phyloP scores from a whole-genome alignment of 1,140 invertebrate genomes.

The Zaprionus tsacasi region DNA sequence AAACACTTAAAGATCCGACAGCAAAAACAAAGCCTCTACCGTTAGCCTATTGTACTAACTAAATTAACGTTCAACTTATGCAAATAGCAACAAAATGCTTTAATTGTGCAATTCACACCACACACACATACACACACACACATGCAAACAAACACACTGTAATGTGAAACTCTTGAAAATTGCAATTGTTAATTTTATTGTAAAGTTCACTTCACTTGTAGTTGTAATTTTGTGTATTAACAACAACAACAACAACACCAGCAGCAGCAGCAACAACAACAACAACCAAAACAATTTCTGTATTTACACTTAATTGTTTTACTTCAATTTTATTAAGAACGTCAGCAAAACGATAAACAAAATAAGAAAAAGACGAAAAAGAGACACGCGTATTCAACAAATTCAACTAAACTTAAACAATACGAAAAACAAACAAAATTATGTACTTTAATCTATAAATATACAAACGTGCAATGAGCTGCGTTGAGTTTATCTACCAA shows the following conservation, averaged over 20 bases:
- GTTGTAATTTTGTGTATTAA: slow-evolving; percentile 46
- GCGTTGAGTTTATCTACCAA: slow-evolving; percentile 33
- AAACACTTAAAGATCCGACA: slow-evolving; percentile 25
- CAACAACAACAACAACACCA: slow-evolving; percentile 23
- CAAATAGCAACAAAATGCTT: slow-evolving; percentile 59
- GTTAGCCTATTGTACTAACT: slow-evolving; percentile 43
- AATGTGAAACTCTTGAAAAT: slow-evolving; percentile 31
- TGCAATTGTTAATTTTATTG: slow-evolving; percentile 58
- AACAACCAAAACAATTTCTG: slow-evolving; percentile 59
- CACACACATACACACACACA: slow-evolving; percentile 19
- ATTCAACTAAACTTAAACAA: slow-evolving; percentile 59
- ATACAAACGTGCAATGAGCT: slow-evolving; percentile 68
- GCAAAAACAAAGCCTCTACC: slow-evolving; percentile 29
- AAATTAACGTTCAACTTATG: slow-evolving; percentile 52
- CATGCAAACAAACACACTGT: slow-evolving; percentile 14
- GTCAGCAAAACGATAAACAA: slow-evolving; percentile 41
- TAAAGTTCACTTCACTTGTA: slow-evolving; percentile 59
- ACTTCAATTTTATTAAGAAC: slow-evolving; percentile 57
- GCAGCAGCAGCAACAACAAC: slow-evolving; percentile 22
- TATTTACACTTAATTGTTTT: slow-evolving; percentile 72
- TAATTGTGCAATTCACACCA: slow-evolving; percentile 53
- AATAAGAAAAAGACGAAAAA: slow-evolving; percentile 27
- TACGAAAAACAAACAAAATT: slow-evolving; percentile 51
- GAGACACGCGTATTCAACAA: slow-evolving; percentile 65
- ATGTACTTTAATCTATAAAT: slow-evolving; percentile 68